Base-by-base conservation (phyloP, 1,140 invertebrate species). In the Pseudachorutes palmiensis region DNA sequence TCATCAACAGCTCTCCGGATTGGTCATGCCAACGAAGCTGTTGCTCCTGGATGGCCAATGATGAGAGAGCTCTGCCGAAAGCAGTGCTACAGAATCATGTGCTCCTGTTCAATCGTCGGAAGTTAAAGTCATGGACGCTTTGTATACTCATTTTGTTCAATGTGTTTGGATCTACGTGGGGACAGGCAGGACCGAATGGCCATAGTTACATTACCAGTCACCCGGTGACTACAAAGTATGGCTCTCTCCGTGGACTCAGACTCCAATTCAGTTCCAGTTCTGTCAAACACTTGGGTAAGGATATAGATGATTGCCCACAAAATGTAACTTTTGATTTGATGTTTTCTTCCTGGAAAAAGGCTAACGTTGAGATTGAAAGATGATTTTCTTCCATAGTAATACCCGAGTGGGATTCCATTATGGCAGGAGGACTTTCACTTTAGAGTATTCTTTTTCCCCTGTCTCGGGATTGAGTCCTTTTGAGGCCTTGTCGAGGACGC, bases 251-350 rank as follows among this genome's bases (percentile, higher is more conserved):
- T 24, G 71, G 71, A 22, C 57, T 72, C 36, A 55, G 60, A 59
- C 59, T 70, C 14, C 71, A 72, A 57, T 72, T 72, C 59, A 70
- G 66, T 32, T 68, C 71, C 22, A 70, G 71, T 48, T 67, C 68
- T 30, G 57, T 66, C 2, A 70, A 55, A 33, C 71, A 72, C 59
- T 33, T 72, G n/a, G 71, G 71, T 70, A 64, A 70, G 63, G n/a
- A n/a, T n/a, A n/a, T n/a, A 24, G 12, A 12, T 16, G 29, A 58
- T 9, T n/a, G 22, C 55, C 12, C 26, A 22, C 19, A 5, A 63
- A 41, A 63, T 48, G 32, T 41, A 63, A 61, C 9, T 32, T n/a
- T 24, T 48, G 22, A 2, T 66, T 66, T 60, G 12, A 29, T 55
- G 3, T 65, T 2, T 24, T 26, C 45, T 48, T 62, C 9, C 1